These are phyloP conservation scores for Dascyllus trimaculatus DNA, from an alignment of 2,113 vertebrate genomes.

Conservation along the genomic window DNA sequence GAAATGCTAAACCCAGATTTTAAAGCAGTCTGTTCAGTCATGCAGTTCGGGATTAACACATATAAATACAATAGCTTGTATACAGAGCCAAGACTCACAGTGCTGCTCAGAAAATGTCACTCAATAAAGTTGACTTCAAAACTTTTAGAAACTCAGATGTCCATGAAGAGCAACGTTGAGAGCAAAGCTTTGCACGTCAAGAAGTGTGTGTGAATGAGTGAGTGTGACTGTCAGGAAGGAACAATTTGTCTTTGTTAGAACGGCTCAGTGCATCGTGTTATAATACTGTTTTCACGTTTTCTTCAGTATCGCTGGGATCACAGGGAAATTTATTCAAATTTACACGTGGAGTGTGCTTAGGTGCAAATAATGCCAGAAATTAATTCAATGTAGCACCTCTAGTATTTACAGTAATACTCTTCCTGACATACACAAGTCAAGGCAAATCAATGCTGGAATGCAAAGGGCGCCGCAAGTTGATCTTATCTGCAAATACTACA, in stretches of 20 bases:
- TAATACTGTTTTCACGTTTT: not conserved
- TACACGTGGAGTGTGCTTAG: not conserved
- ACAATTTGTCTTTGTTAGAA: constrained; percentile 9
- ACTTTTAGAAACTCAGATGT: constrained; percentile 3
- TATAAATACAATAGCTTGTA: no score
- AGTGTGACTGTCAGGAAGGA: constrained; percentile 34
- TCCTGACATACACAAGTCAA: not conserved
- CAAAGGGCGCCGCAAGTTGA: not conserved
- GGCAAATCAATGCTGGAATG: not conserved
- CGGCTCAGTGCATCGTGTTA: not conserved
- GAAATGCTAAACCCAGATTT: no score
- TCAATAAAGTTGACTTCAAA: constrained; percentile 9
- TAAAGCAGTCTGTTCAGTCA: no score
- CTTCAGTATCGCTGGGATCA: not conserved
- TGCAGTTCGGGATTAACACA: no score
- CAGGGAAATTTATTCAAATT: not conserved
- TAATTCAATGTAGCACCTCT: not conserved
- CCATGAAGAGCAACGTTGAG: not conserved
- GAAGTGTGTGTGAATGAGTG: constrained; percentile 19
- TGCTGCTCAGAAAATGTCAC: not conserved
- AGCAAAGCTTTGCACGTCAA: not conserved
- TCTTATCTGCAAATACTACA: constrained; percentile 49
- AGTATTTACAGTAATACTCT: not conserved
- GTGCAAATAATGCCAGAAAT: not conserved
- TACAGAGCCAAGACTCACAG: no score